A percentile compares a stretch with the other conserved stretches of the same genome.
Evolutionary conservation across 2,888 invertebrate species (phyloP).

Genomic region (Torymus texanus): DNA sequence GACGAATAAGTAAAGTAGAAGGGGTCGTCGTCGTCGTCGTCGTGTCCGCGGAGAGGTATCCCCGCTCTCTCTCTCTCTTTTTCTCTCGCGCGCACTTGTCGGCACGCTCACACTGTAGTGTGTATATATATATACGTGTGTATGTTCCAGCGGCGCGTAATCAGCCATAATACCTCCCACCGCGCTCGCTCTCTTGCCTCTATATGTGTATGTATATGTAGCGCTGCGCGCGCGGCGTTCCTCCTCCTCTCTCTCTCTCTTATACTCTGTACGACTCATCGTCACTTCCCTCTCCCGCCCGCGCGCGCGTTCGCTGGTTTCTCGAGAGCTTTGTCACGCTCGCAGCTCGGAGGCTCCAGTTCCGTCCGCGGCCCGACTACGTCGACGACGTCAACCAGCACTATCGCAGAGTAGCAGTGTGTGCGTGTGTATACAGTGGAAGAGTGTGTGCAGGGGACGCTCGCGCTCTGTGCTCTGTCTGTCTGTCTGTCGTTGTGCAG

Average conservation of each 20-base stretch:
- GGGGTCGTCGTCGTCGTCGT: no score
- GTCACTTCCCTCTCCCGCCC: slow-evolving; percentile 36
- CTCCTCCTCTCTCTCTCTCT: slow-evolving; percentile 1
- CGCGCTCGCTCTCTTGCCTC: slow-evolving; percentile 4
- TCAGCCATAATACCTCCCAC: slow-evolving; percentile 50
- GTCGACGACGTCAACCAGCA: slow-evolving; percentile 8
- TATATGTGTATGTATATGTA: neutral
- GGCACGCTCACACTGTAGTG: slow-evolving; percentile 5
- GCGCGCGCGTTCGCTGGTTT: slow-evolving; percentile 33
- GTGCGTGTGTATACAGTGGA: no score
- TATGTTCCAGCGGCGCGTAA: slow-evolving; percentile 12
- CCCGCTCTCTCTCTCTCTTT: no score
- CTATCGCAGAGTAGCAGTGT: no score
- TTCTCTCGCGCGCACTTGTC: neutral
- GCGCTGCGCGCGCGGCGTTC: neutral
- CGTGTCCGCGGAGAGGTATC: no score
- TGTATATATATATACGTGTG: no score
- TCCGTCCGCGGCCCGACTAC: slow-evolving; percentile 2
- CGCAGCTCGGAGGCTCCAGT: neutral
- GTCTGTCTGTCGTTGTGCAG: no score
- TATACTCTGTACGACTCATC: slow-evolving; percentile 15
- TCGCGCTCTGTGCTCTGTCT: no score
- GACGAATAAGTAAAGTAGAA: no score
- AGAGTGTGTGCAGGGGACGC: no score
- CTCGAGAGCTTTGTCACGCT: slow-evolving; percentile 54